Evolutionary conservation across 2,797 vertebrate species (phyloP), one percentile per base, ranked within the genome.

Genomic region (Chloroceryle amazona): DNA sequence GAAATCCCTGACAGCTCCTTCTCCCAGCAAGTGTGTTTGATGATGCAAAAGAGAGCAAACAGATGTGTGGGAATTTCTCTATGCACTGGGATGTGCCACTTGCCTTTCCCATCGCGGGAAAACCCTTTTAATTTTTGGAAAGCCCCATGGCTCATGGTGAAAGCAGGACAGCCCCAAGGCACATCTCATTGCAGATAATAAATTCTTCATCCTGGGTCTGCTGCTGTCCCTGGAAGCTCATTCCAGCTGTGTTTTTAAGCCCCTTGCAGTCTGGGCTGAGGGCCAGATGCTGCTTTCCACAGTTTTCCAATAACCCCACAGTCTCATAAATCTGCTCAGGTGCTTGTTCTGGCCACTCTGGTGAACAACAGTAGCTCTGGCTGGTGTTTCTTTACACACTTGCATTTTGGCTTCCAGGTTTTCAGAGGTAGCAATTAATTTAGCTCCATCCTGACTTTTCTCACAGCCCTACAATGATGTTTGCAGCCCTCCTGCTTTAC

Each of bases 171-270:
- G 75, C 81, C 44, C 47, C 68, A 52, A 81, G 63, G 65, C 61
- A 61, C 15, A 71, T 89, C 37, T 85, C 1, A 0, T 3, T 92
- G 63, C 60, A 54, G 75, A 26, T 57, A 94, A 63, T 33, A 57
- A 37, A 47, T 91, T 82, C 54, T 49, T 91, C 65, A 28, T 71
- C 57, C 58, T 54, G 33, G 33, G 44, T 71, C 28, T 89, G 67
- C 86, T 89, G 41, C 78, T 70, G 65, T 84, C 9, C 4, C 91
- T 91, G 71, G 55, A 66, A 92, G 83, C 55, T 35, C 92, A 55
- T 84, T 89, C 75, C 93, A 68, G 58, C 73, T 93, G 65, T 3
- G 2, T 83, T 90, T 89, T 95, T 66, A 96, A 92, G 70, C 66
- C 54, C 58, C 26, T 93, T 92, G 42, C 51, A 54, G 28, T 57